Conservation (phyloP, 53 echinoderm and acorn worm species). For the Stichopus horrens region DNA sequence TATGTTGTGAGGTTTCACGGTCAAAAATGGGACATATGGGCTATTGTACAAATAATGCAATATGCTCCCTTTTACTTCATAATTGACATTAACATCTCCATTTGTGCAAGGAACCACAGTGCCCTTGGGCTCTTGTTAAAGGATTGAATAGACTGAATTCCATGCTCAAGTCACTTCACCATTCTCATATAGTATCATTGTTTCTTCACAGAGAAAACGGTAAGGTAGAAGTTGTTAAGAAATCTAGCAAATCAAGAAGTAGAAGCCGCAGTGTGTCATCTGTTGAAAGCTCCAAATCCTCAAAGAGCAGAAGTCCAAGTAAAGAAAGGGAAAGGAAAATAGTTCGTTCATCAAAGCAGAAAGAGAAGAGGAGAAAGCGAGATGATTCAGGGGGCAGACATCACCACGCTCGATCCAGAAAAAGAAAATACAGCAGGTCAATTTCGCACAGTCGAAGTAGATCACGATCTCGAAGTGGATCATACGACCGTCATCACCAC, state of each 20-base stretch:
- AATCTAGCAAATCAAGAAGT: conserved; percentile 61
- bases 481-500: conserved; percentile 62
- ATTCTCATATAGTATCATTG: background rate
- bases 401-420: conserved; percentile 57
- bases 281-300: conserved; percentile 64
- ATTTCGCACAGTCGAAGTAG: conserved; percentile 40
- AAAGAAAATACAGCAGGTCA: conserved; percentile 64
- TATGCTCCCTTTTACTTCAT: no score
- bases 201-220: conserved; percentile 67
- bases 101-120: no score
- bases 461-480: conserved; percentile 46
- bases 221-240: conserved; percentile 30
- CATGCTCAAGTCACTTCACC: background rate
- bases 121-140: no score
- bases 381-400: conserved; percentile 44
- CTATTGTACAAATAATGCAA: no score
- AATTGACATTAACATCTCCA: no score
- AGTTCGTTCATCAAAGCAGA: conserved; percentile 47
- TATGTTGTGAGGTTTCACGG: no score
- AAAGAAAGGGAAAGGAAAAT: conserved; percentile 25
- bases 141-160: no score
- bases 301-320: conserved; percentile 52
- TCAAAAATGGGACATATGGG: no score
- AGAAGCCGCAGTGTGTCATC: conserved; percentile 49
- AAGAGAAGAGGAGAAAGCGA: conserved; percentile 52